Base-by-base conservation (phyloP, 2,113 vertebrate species). In the Cepphus grylle region DNA sequence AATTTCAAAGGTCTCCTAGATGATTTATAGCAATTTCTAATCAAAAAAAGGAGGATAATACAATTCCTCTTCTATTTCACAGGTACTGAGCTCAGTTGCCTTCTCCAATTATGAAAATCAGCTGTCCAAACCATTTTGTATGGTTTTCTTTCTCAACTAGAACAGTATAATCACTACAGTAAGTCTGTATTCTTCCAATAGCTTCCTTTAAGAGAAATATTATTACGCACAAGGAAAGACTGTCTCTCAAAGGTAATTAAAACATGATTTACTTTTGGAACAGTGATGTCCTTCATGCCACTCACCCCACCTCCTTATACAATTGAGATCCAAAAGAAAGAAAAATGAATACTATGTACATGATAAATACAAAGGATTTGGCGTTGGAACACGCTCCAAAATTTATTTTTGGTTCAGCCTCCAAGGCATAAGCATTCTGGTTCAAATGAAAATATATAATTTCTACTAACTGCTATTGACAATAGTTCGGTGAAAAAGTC, bases 381-480 rank as follows among this genome's bases (percentile, higher is more conserved):
- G 29, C 19, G 17, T 8, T 50, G 45, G 50, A 91, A 78, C 59
- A 59, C 14, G 15, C 6, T 70, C 22, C 43, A 65, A 61, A 86
- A 73, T 26, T n/a, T 90, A 49, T 93, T 88, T 96, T 83, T 20
- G 19, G 45, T 72, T 83, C 55, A 73, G 67, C 29, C 42, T 52
- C 11, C 26, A 49, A 86, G 47, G 25, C 42, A 88, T 36, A 22
- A 90, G 80, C 23, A 32, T 52, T 77, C 45, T 70, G 55, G 20
- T 90, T 88, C 55, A 93, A 67, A 93, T 43, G 29, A 95, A 95
- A 93, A 91, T 32, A 32, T 9, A 66, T 78, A 0, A 74, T 90
- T 94, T 72, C 79, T 53, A 49, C 59, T 93, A 81, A 72, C 12
- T 70, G 50, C 45, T 77, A 70, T 25, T 90, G 88, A 73, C 53